A percentile compares a stretch with the other conserved stretches of the same genome.
Conservation (phyloP, 2,113 vertebrate genomes). For the Myrmecobius fasciatus region DNA sequence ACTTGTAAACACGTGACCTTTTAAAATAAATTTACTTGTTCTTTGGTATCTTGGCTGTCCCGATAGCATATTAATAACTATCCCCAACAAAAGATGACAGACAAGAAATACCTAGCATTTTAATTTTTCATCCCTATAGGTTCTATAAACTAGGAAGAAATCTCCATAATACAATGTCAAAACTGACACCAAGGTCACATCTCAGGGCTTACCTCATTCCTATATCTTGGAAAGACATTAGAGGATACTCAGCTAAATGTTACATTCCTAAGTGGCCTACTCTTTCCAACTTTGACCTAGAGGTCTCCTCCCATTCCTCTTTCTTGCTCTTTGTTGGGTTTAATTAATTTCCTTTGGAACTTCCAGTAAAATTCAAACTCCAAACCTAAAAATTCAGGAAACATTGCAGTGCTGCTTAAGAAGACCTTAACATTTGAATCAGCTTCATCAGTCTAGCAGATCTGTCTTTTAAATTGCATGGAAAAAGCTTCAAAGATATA, state of each 20-base stretch:
- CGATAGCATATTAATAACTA: constrained; percentile 75
- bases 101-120: constrained; percentile 65
- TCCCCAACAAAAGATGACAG: constrained; percentile 66
- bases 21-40: constrained; percentile 11
- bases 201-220: background rate
- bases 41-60: constrained; percentile 54
- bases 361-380: constrained; percentile 73
- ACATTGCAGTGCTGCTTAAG: constrained; percentile 62
- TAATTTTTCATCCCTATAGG: constrained; percentile 65
- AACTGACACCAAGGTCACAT: background rate
- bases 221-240: constrained; percentile 28
- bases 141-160: constrained; percentile 61
- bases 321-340: constrained; percentile 61
- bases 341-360: constrained; percentile 75
- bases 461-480: constrained; percentile 34
- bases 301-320: constrained; percentile 32
- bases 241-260: background rate
- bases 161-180: constrained; percentile 11
- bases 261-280: constrained; percentile 24
- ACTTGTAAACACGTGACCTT: background rate
- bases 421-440: constrained; percentile 71
- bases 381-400: constrained; percentile 68
- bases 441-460: constrained; percentile 57
- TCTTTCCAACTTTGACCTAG: background rate
- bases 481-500: constrained; percentile 46